Percentiles rank a stretch among this genome's conserved stretches.
These are phyloP conservation scores for Drosophila miranda DNA, from an alignment of 1,140 invertebrate species.

Conservation along the genomic window DNA sequence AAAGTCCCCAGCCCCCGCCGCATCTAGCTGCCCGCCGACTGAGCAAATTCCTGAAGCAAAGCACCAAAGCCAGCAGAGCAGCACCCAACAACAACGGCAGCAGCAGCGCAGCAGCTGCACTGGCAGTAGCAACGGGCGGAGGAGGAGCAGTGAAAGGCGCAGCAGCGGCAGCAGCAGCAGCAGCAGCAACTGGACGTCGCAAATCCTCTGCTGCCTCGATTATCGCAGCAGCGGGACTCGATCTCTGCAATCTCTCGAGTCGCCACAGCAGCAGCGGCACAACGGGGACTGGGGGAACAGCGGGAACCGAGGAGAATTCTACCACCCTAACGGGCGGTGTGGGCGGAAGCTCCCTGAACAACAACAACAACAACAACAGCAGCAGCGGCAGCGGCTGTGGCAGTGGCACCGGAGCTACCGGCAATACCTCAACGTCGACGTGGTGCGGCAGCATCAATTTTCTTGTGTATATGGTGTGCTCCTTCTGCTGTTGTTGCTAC, in stretches of 20 bases:
- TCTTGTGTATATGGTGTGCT: constrained; percentile 81
- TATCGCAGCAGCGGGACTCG: constrained; percentile 59
- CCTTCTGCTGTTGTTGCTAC: constrained; percentile 81
- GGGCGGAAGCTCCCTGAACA: constrained; percentile 26
- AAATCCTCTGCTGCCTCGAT: constrained; percentile 74
- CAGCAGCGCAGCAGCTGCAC: constrained; percentile 10
- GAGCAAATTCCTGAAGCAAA: constrained; percentile 53
- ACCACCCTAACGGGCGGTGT: constrained; percentile 34
- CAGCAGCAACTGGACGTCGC: constrained; percentile 34
- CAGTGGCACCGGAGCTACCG: constrained; percentile 27
- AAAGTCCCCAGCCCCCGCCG: constrained; percentile 5
- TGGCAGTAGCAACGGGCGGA: constrained; percentile 10
- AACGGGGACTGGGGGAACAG: constrained; percentile 18
- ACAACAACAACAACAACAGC: constrained; percentile 34
- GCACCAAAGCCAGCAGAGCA: constrained; percentile 21
- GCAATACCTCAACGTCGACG: constrained; percentile 61
- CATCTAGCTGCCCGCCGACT: constrained; percentile 44
- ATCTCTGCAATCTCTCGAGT: constrained; percentile 24
- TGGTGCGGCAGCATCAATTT: constrained; percentile 80
- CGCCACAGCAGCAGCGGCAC: constrained; percentile 23
- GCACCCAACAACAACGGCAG: constrained; percentile 3
- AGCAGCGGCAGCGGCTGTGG: constrained; percentile 11
- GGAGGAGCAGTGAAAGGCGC: constrained; percentile 1
- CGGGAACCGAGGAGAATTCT: constrained; percentile 37
- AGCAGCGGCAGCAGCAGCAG: constrained; percentile 16